phyloP scores from a whole-genome alignment of 2,113 vertebrate species.

The Mugil cephalus region DNA sequence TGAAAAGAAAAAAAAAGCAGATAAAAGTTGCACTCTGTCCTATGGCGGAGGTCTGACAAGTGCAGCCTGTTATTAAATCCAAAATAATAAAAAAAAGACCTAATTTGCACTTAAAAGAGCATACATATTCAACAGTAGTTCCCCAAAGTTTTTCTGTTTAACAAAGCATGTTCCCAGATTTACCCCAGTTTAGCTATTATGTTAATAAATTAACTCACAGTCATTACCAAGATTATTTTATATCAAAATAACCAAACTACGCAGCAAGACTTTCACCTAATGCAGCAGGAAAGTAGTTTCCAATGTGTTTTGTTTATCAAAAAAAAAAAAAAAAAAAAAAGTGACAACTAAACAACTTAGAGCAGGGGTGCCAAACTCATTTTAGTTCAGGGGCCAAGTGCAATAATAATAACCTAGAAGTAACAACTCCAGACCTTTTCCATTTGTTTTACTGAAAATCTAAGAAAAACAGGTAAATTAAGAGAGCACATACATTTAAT shows the following conservation, averaged over 20 bases:
- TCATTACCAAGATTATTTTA: conserved; percentile 22
- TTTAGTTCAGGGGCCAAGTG: too few species aligned
- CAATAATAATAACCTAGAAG: too few species aligned
- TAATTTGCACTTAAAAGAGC: conserved; percentile 63
- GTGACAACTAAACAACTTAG: too few species aligned
- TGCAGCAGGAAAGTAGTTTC: not conserved
- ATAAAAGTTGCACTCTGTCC: conserved; percentile 34
- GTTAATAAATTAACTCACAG: conserved; percentile 19
- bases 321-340: not conserved
- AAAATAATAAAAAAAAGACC: not conserved
- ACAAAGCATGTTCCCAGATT: conserved; percentile 39
- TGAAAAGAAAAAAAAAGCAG: not conserved
- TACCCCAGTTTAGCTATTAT: conserved; percentile 44
- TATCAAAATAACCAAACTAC: not conserved
- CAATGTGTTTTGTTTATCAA: not conserved
- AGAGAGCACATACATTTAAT: too few species aligned
- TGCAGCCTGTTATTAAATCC: not conserved
- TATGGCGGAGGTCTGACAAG: conserved; percentile 11
- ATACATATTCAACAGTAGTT: conserved; percentile 49
- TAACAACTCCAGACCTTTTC: too few species aligned
- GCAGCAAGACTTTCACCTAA: not conserved
- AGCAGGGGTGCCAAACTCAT: too few species aligned
- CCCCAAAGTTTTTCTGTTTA: conserved; percentile 30
- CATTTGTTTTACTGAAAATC: too few species aligned
- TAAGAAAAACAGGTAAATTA: too few species aligned